phyloP scores from a whole-genome alignment of 2,888 invertebrate genomes.

The Nineta flava region DNA sequence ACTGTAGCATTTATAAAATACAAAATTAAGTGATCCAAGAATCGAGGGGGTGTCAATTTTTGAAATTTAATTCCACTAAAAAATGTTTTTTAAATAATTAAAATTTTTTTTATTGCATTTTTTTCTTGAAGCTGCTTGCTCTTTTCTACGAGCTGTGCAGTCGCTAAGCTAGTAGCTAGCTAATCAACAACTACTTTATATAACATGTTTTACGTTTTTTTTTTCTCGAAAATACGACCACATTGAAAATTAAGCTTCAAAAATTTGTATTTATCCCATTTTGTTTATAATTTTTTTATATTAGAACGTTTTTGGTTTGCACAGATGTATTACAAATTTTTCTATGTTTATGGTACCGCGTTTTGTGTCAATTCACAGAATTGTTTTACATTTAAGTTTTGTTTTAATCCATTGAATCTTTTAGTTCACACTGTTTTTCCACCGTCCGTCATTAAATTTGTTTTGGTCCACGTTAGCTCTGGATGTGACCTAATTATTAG shows the following conservation, averaged over 20 bases:
- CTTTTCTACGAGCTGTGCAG: constrained; percentile 5
- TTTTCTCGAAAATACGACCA: constrained; percentile 1
- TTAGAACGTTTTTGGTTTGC: background rate
- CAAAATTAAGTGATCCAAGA: too few relatives aligned
- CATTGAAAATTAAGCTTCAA: constrained; percentile 3
- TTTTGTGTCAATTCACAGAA: background rate
- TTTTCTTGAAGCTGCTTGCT: constrained; percentile 5
- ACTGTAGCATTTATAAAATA: too few relatives aligned
- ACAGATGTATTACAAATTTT: constrained; percentile 1
- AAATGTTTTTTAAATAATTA: background rate
- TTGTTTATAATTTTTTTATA: background rate
- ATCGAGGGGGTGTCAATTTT: too few relatives aligned
- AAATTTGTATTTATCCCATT: background rate
- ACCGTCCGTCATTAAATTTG: background rate
- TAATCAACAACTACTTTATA: constrained; percentile 4
- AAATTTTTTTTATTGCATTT: constrained; percentile 7
- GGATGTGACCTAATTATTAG: background rate
- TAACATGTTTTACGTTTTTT: background rate
- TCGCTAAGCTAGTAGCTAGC: constrained; percentile 7
- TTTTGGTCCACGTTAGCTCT: background rate
- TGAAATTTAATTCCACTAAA: too few relatives aligned
- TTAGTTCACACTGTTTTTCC: background rate
- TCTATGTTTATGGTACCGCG: background rate
- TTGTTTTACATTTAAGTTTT: background rate
- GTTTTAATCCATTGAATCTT: background rate